phyloP scores from a whole-genome alignment of 2,888 invertebrate species.

The Megalurothrips usitatus region DNA sequence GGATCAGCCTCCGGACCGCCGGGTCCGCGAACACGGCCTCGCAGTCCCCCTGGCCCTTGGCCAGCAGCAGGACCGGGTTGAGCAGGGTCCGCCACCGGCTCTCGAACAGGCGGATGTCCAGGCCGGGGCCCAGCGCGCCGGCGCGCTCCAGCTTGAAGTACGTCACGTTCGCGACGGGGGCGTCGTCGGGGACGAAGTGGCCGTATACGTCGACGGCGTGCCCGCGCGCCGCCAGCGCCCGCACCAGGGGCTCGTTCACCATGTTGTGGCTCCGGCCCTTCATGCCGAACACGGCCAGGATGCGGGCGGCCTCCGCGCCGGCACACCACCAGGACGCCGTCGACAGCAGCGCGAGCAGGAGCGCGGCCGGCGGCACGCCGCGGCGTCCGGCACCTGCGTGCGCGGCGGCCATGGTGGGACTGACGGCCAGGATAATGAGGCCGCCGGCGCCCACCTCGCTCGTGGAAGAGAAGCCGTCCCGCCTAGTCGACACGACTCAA shows the following conservation, averaged over 20 bases:
- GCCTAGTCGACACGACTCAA: too few relatives aligned
- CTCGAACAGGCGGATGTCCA: slow-evolving; percentile 43
- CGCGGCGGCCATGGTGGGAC: too few relatives aligned
- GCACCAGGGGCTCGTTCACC: not conserved
- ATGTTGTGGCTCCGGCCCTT: not conserved
- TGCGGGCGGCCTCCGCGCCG: slow-evolving; percentile 3
- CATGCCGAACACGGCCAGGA: slow-evolving; percentile 10
- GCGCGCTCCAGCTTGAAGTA: slow-evolving; percentile 42
- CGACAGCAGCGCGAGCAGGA: not conserved
- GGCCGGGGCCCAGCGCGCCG: slow-evolving; percentile 39
- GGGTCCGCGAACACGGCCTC: slow-evolving; percentile 34
- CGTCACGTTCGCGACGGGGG: slow-evolving; percentile 42
- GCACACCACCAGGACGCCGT: not conserved
- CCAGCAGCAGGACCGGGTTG: slow-evolving; percentile 35
- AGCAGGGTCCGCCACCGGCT: slow-evolving; percentile 40
- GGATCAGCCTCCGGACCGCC: not conserved
- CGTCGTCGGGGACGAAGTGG: slow-evolving; percentile 42
- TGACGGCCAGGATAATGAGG: too few relatives aligned
- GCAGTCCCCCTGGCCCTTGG: not conserved
- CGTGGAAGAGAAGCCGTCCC: too few relatives aligned
- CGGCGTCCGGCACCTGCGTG: too few relatives aligned
- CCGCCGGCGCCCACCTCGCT: too few relatives aligned
- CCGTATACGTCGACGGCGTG: slow-evolving; percentile 46
- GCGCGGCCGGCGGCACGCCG: not conserved
- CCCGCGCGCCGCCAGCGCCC: slow-evolving; percentile 10